A percentile compares a stretch with the other conserved stretches of the same genome.
These are phyloP conservation scores for Porites rus DNA, from an alignment of 92 coral and sea anemone genomes.

Conservation along the genomic window DNA sequence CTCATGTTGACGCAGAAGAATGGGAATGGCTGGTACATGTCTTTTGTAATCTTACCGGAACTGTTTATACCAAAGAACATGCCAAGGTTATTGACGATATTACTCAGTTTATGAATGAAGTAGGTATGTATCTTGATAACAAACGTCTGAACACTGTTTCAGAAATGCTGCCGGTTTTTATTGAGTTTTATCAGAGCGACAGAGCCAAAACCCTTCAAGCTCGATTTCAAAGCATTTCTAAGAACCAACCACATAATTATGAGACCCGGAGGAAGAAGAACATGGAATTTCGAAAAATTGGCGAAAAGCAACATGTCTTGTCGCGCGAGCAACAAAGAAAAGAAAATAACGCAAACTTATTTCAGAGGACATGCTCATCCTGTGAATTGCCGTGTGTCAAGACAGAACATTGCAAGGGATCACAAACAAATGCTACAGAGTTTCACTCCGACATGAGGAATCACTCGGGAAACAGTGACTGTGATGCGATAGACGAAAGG, in stretches of 20 bases:
- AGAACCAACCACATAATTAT: not conserved
- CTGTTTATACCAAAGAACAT: not conserved
- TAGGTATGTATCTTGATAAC: not conserved
- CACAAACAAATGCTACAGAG: not conserved
- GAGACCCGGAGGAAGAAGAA: not conserved
- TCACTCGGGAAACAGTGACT: not conserved
- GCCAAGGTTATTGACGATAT: not conserved
- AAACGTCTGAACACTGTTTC: not conserved
- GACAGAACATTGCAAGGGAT: not conserved
- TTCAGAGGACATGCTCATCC: not conserved
- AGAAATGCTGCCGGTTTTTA: not conserved
- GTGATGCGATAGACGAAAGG: conserved; percentile 21
- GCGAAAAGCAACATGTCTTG: too few species aligned
- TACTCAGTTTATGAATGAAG: not conserved
- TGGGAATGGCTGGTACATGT: not conserved
- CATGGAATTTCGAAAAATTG: too few species aligned
- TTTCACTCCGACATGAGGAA: not conserved
- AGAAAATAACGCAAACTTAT: not conserved
- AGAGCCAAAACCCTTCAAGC: not conserved
- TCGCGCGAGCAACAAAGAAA: not conserved
- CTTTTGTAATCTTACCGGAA: not conserved
- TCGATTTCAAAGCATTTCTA: not conserved
- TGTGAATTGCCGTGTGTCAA: too few species aligned
- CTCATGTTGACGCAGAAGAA: not conserved
- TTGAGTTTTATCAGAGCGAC: not conserved